Evolutionary conservation across 2,113 vertebrate genomes (phyloP).

Genomic region (Bos indicus): DNA sequence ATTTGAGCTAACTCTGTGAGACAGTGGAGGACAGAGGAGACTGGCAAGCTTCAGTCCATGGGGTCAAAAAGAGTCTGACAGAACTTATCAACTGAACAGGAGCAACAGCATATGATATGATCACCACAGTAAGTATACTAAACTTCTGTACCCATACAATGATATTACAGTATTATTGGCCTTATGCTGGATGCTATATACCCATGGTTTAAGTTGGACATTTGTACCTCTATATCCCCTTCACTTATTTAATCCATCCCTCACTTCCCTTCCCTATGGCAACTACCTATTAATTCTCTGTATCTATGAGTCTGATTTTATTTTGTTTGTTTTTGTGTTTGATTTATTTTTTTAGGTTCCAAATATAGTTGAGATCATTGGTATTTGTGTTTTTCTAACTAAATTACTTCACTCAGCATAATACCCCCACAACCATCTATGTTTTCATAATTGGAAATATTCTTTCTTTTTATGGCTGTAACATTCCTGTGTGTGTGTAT

Average conservation of each 20-base stretch:
- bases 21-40: background rate
- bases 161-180: background rate
- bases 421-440: background rate
- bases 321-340: background rate
- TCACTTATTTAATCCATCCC: background rate
- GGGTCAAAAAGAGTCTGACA: background rate
- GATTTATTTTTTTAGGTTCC: background rate
- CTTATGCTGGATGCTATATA: background rate
- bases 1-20: background rate
- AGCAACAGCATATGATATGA: background rate
- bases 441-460: background rate
- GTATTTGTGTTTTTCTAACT: background rate
- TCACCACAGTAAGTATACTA: background rate
- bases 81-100: background rate
- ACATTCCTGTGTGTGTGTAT: background rate
- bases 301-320: background rate
- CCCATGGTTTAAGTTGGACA: accelerated
- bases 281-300: background rate
- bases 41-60: background rate
- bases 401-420: background rate
- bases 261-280: background rate
- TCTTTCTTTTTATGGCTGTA: background rate
- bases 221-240: background rate
- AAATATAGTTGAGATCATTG: background rate
- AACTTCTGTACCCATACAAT: background rate